A percentile compares a stretch with the other conserved stretches of the same genome.
Evolutionary conservation across 2,888 invertebrate species (phyloP).

Genomic region (Cancer borealis): DNA sequence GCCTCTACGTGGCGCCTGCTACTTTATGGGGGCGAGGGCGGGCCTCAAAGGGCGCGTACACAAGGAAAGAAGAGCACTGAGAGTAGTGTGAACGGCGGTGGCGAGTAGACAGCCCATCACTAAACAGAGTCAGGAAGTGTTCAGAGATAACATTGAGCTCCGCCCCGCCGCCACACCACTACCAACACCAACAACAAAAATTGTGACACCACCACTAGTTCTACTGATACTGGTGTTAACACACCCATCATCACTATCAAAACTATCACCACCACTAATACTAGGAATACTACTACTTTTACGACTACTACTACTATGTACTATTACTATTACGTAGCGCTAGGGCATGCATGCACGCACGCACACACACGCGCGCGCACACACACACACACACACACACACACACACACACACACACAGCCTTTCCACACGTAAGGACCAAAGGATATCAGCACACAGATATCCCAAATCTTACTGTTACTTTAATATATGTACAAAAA

Average conservation of each 20-base stretch:
- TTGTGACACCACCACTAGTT: too few species aligned
- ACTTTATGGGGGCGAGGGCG: neutral
- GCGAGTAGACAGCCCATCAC: neutral
- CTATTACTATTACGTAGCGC: neutral
- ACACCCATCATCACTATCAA: neutral
- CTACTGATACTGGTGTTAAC: too few species aligned
- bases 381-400: neutral
- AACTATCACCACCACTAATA: neutral
- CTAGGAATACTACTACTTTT: neutral
- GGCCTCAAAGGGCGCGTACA: neutral
- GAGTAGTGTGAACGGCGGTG: neutral
- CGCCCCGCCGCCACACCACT: slow-evolving; percentile 34
- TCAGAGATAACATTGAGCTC: slow-evolving; percentile 48
- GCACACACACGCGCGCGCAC: neutral
- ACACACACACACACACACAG: neutral
- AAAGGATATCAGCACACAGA: too few species aligned
- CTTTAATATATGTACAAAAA: too few species aligned
- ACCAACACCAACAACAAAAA: neutral
- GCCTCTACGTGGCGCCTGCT: neutral
- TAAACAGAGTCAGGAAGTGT: slow-evolving; percentile 45
- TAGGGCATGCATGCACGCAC: neutral
- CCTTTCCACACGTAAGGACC: too few species aligned
- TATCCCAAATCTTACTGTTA: too few species aligned
- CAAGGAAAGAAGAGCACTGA: neutral
- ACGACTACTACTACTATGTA: neutral